phyloP scores from a whole-genome alignment of 2,113 vertebrate genomes.

The Baryphthengus martii region DNA sequence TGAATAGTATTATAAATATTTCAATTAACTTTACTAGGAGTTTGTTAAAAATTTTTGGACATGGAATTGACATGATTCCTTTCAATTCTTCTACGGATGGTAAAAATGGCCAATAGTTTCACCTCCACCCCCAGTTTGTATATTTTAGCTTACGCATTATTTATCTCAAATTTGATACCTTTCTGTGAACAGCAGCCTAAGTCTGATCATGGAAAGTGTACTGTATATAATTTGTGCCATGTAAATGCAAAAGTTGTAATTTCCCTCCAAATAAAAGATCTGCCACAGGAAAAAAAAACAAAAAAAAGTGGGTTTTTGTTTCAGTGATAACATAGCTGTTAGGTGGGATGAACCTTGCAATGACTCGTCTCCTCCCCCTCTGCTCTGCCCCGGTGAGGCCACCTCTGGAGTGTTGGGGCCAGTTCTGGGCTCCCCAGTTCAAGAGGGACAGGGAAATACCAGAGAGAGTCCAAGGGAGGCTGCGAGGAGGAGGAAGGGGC shows the following conservation, averaged over 20 bases:
- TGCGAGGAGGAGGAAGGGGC: too few species aligned
- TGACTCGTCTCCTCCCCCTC: neutral
- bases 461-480: too few species aligned
- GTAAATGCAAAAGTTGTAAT: slow-evolving; percentile 72
- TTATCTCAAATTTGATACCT: slow-evolving; percentile 62
- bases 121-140: slow-evolving; percentile 39
- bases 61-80: slow-evolving; percentile 78
- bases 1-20: slow-evolving; percentile 80
- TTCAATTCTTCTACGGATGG: slow-evolving; percentile 69
- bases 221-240: slow-evolving; percentile 75
- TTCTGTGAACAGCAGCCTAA: slow-evolving; percentile 62
- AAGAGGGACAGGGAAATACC: too few species aligned
- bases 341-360: neutral
- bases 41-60: slow-evolving; percentile 86
- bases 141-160: slow-evolving; percentile 57
- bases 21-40: slow-evolving; percentile 79
- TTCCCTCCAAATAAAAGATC: slow-evolving; percentile 76
- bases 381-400: too few species aligned
- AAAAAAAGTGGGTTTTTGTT: neutral
- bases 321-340: neutral
- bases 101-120: slow-evolving; percentile 46
- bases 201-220: slow-evolving; percentile 68
- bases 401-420: too few species aligned
- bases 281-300: slow-evolving; percentile 36
- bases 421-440: too few species aligned